These are phyloP conservation scores for Dendrophyllia cribrosa DNA, from an alignment of 64 coral and sea anemone species.

Conservation along the genomic window DNA sequence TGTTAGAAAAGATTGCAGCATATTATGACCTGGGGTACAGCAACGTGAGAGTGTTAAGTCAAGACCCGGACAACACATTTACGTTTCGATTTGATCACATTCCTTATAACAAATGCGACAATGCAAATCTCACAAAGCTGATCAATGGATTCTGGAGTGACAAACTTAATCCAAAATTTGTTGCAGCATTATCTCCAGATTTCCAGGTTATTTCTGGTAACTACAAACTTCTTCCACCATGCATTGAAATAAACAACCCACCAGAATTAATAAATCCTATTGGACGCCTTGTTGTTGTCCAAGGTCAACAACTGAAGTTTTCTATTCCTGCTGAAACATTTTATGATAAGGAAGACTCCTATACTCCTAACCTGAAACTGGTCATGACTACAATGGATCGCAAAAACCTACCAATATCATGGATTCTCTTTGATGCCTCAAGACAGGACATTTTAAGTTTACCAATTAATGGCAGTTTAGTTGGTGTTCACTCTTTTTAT, in stretches of 20 bases:
- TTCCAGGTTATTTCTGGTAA: constrained; percentile 27
- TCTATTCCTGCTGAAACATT: constrained; percentile 42
- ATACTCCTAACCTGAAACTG: constrained; percentile 35
- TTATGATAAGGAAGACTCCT: constrained; percentile 53
- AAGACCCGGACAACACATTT: constrained; percentile 21
- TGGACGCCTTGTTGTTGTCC: not conserved
- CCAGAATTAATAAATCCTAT: not conserved
- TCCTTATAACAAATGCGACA: constrained; percentile 20
- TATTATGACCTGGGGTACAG: constrained; percentile 36
- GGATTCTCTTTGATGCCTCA: constrained; percentile 38
- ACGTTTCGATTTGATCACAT: constrained; percentile 53
- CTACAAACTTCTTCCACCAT: constrained; percentile 11
- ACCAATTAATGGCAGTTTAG: not conserved
- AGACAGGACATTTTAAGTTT: constrained; percentile 29
- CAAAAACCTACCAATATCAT: not conserved
- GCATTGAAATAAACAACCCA: constrained; percentile 3
- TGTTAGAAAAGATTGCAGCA: constrained; percentile 42
- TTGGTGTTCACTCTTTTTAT: constrained; percentile 35
- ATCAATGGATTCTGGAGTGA: constrained; percentile 34
- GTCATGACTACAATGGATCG: not conserved
- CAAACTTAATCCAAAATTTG: constrained; percentile 24
- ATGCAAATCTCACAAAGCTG: not conserved
- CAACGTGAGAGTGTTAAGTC: constrained; percentile 26
- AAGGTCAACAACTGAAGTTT: constrained; percentile 32
- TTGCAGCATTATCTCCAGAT: constrained; percentile 14